These are phyloP conservation scores for Parauchenoglanis ngamensis DNA, from an alignment of 2,797 vertebrate species.

Conservation along the genomic window DNA sequence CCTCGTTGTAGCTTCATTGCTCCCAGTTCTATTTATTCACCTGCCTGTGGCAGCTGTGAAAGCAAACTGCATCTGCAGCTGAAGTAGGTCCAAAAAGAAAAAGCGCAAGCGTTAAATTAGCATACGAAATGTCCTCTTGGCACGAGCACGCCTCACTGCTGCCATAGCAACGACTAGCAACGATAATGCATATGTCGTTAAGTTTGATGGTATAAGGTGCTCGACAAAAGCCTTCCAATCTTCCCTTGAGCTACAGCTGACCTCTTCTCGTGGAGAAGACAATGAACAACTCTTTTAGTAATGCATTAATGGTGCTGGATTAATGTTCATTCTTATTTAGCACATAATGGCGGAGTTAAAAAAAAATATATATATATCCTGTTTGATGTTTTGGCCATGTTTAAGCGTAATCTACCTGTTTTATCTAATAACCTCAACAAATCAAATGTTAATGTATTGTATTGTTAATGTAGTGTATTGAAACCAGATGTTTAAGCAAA, in stretches of 20 bases:
- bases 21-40: not conserved
- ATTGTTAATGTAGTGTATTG: not conserved
- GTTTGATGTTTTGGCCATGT: not conserved
- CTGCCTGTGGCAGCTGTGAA: not conserved
- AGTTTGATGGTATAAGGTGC: not conserved
- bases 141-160: not conserved
- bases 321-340: not conserved
- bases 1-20: too few relatives aligned
- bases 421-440: not conserved
- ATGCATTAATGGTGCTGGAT: not conserved
- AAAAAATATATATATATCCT: too few relatives aligned
- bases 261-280: not conserved
- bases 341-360: not conserved
- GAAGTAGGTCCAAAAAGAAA: not conserved
- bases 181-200: not conserved
- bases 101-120: too few relatives aligned
- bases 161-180: not conserved
- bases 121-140: not conserved
- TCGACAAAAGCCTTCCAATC: not conserved
- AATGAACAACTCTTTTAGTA: not conserved
- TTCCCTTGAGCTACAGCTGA: not conserved
- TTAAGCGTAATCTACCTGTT: not conserved
- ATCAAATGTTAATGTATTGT: not conserved
- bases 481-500: constrained; percentile 22
- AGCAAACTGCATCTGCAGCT: not conserved